phyloP scores from a whole-genome alignment of 2,113 vertebrate species.

The Perccottus glenii region DNA sequence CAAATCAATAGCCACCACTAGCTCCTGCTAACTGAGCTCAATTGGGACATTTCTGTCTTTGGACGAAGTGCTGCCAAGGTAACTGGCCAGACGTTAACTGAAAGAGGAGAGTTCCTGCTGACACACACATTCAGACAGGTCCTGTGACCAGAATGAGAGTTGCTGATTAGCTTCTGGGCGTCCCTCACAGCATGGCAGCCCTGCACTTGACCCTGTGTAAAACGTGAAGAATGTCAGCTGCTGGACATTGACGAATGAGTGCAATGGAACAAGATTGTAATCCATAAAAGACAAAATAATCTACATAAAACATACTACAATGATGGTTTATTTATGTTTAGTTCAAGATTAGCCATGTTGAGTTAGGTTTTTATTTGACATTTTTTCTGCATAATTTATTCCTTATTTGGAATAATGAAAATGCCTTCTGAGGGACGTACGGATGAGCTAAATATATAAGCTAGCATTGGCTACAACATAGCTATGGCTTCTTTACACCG shows the following conservation, averaged over 20 bases:
- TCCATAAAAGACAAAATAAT: too few relatives aligned
- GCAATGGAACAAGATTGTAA: background rate
- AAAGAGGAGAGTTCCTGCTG: constrained; percentile 37
- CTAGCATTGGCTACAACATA: too few relatives aligned
- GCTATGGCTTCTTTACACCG: too few relatives aligned
- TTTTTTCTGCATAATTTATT: too few relatives aligned
- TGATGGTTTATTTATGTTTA: too few relatives aligned
- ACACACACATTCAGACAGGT: constrained; percentile 34
- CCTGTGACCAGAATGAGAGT: constrained; percentile 6
- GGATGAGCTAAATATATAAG: too few relatives aligned
- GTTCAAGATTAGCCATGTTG: too few relatives aligned
- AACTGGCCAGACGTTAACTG: constrained; percentile 49
- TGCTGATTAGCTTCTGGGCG: constrained; percentile 28
- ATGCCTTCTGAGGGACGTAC: too few relatives aligned
- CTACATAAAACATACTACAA: too few relatives aligned
- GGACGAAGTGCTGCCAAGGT: constrained; percentile 54
- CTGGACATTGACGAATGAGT: constrained; percentile 28
- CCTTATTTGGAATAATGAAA: too few relatives aligned
- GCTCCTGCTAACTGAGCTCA: constrained; percentile 24
- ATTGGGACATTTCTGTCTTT: constrained; percentile 54
- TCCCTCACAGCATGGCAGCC: constrained; percentile 18
- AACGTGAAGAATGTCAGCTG: constrained; percentile 33
- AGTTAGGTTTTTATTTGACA: too few relatives aligned
- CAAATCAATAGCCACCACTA: constrained; percentile 30
- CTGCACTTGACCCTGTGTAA: constrained; percentile 39